phyloP scores from a whole-genome alignment of 30 jellyfish, hydroid and myxozoan genomes.

The Aurelia sp. region DNA sequence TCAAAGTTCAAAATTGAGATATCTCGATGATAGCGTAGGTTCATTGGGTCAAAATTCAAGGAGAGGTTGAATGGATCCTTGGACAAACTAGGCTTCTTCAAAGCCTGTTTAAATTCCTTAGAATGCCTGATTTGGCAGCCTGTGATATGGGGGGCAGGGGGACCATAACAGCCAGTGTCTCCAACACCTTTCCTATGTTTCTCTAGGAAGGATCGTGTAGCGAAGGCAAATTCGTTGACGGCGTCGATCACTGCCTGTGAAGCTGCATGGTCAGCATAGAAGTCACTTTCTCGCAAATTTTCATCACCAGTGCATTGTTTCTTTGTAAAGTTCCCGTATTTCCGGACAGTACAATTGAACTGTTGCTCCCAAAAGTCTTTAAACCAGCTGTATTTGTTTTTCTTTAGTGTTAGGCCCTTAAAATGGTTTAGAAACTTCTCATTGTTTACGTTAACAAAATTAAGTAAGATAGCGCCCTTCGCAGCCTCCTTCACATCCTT shows the following conservation, averaged over 20 bases:
- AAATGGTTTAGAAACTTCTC: constrained; percentile 9
- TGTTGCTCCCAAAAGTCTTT: constrained; percentile 35
- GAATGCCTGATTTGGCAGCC: no score
- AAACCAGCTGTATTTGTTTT: constrained; percentile 36
- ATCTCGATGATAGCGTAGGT: neutral
- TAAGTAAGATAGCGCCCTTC: constrained; percentile 37
- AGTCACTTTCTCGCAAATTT: neutral
- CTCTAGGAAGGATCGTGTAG: neutral
- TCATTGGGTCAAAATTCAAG: neutral
- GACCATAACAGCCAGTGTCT: neutral
- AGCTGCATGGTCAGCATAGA: neutral
- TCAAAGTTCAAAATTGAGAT: constrained; percentile 7
- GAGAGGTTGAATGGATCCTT: constrained; percentile 2
- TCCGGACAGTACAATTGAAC: constrained; percentile 9
- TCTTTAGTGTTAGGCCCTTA: constrained; percentile 5
- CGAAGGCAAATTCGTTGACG: constrained; percentile 5
- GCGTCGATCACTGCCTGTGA: constrained; percentile 3
- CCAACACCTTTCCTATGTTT: no score
- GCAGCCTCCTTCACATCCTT: constrained; percentile 1
- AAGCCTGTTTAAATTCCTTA: no score
- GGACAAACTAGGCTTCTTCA: neutral
- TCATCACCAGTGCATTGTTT: neutral
- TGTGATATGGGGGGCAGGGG: no score
- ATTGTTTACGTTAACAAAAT: neutral
- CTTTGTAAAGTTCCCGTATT: neutral